Evolutionary conservation across 2,797 vertebrate species (phyloP).

Genomic region (Crotalus adamanteus): DNA sequence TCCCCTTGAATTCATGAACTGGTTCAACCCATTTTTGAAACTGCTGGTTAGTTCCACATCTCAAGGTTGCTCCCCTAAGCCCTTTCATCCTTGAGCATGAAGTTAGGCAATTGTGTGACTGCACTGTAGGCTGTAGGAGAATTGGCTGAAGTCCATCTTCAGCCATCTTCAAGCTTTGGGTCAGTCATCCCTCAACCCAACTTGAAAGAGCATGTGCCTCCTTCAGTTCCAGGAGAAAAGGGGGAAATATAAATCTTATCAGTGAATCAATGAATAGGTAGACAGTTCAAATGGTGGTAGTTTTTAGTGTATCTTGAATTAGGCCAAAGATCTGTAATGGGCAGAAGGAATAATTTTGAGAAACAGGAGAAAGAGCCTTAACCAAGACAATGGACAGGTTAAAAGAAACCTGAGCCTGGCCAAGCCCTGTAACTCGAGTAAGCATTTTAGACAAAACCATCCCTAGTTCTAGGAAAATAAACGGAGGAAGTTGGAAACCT

Average conservation of each 20-base stretch:
- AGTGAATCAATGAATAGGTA: not conserved
- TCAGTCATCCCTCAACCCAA: not conserved
- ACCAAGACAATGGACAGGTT: not conserved
- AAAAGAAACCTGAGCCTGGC: not conserved
- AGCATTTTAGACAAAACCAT: not conserved
- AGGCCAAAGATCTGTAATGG: not conserved
- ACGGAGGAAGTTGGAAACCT: not conserved
- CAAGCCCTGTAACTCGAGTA: not conserved
- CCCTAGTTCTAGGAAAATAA: not conserved
- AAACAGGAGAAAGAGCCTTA: not conserved
- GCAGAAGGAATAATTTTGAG: not conserved
- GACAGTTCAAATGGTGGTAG: not conserved
- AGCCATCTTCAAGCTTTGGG: not conserved
- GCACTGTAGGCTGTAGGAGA: not conserved
- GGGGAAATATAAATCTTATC: not conserved
- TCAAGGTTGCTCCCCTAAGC: conserved; percentile 17
- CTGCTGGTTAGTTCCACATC: too few relatives aligned
- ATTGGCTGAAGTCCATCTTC: not conserved
- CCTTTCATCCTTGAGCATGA: not conserved
- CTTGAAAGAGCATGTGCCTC: not conserved
- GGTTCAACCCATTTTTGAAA: too few relatives aligned
- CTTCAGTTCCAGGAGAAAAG: not conserved
- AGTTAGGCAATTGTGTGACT: not conserved
- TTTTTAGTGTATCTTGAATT: not conserved
- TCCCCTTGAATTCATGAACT: too few relatives aligned